These are phyloP conservation scores for Xenopus borealis DNA, from an alignment of 2,113 vertebrate genomes.

Conservation along the genomic window DNA sequence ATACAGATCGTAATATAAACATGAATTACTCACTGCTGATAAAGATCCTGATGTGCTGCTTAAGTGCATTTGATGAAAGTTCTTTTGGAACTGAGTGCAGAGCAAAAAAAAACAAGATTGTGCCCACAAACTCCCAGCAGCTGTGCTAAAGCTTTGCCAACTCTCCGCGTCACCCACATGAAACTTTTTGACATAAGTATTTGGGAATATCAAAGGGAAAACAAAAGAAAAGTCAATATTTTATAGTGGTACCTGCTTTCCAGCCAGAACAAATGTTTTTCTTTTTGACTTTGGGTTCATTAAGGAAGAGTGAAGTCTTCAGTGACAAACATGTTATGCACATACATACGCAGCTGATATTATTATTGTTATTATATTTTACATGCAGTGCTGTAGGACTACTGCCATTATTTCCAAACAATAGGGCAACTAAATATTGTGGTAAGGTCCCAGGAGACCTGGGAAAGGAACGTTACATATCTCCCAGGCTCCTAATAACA, in stretches of 20 bases:
- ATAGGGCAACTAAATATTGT: too few relatives aligned
- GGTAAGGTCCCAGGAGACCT: too few relatives aligned
- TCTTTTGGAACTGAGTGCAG: slow-evolving; percentile 52
- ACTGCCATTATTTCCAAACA: too few relatives aligned
- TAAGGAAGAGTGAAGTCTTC: too few relatives aligned
- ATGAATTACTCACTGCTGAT: slow-evolving; percentile 43
- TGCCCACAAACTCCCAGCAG: slow-evolving; percentile 61
- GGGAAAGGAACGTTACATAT: too few relatives aligned
- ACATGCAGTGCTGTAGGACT: too few relatives aligned
- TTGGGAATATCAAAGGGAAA: slow-evolving; percentile 62
- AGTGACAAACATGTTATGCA: too few relatives aligned
- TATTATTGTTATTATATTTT: too few relatives aligned
- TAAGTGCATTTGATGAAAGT: slow-evolving; percentile 50
- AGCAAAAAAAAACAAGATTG: slow-evolving; percentile 51
- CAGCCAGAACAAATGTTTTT: too few relatives aligned
- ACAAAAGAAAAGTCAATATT: slow-evolving; percentile 65
- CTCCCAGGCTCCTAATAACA: too few relatives aligned
- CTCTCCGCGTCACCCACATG: slow-evolving; percentile 56
- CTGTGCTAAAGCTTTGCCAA: slow-evolving; percentile 54
- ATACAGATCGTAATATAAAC: slow-evolving; percentile 2
- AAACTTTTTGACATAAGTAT: slow-evolving; percentile 60
- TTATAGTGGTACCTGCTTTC: slow-evolving; percentile 34
- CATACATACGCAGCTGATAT: too few relatives aligned
- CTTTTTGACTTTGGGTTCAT: too few relatives aligned
- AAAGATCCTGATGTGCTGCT: slow-evolving; percentile 44